phyloP scores from a whole-genome alignment of 2,113 vertebrate genomes.

The Phodopus roborovskii region DNA sequence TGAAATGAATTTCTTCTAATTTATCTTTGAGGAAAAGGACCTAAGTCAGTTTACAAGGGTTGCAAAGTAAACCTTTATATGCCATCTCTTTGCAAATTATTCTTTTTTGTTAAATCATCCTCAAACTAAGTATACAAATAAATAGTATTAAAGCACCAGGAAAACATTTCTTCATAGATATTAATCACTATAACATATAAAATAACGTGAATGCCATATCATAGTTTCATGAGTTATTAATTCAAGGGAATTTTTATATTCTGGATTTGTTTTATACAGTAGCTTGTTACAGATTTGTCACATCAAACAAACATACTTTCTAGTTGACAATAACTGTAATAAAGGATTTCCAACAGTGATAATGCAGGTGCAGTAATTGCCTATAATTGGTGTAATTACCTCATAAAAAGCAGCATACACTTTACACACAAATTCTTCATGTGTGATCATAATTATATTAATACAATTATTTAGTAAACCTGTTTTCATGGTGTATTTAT shows the following conservation, averaged over 20 bases:
- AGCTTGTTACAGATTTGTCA: background rate
- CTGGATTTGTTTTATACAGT: background rate
- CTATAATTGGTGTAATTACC: constrained; percentile 67
- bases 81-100: no score
- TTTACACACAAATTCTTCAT: constrained; percentile 51
- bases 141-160: background rate
- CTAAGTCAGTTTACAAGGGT: background rate
- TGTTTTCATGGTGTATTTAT: constrained; percentile 75
- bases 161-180: background rate
- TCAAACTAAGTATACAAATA: background rate
- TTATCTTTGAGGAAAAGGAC: background rate
- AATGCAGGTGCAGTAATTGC: constrained; percentile 17
- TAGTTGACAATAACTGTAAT: constrained; percentile 38
- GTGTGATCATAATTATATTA: constrained; percentile 49
- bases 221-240: background rate
- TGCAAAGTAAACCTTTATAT: background rate
- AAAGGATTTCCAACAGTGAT: constrained; percentile 34
- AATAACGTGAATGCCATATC: background rate
- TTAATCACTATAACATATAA: background rate
- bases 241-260: background rate
- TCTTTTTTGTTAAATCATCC: background rate
- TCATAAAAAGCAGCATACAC: constrained; percentile 47
- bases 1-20: no score
- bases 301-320: constrained; percentile 42
- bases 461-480: constrained; percentile 73